phyloP scores from a whole-genome alignment of 2,113 vertebrate species.

The Glaucomys volans region DNA sequence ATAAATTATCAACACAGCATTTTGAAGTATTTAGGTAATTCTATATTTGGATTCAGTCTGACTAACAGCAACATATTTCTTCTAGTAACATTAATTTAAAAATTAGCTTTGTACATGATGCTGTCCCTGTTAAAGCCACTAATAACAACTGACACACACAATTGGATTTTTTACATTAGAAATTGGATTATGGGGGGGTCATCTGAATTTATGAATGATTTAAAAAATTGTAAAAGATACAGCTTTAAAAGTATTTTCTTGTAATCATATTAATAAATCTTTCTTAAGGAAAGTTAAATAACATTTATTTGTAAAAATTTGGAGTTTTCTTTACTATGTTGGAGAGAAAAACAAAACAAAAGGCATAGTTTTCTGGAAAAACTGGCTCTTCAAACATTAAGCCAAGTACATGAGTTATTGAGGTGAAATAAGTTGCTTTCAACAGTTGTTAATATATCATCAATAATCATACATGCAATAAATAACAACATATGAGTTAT shows the following conservation, averaged over 20 bases:
- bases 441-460: slow-evolving; percentile 92
- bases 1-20: slow-evolving; percentile 63
- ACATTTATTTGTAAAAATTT: neutral
- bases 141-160: neutral
- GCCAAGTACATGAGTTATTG: slow-evolving; percentile 86
- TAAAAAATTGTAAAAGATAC: neutral
- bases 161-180: neutral
- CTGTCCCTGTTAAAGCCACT: neutral
- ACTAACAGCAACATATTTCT: slow-evolving; percentile 53
- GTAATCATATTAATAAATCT: neutral
- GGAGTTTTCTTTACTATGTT: slow-evolving; percentile 34
- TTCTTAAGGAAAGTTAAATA: slow-evolving; percentile 7
- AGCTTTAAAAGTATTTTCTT: neutral
- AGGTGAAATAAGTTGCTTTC: slow-evolving; percentile 88
- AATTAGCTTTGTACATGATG: neutral
- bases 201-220: slow-evolving; percentile 44
- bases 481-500: slow-evolving; percentile 94
- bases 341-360: neutral
- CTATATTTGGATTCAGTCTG: slow-evolving; percentile 49
- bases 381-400: slow-evolving; percentile 79
- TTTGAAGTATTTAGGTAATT: slow-evolving; percentile 52
- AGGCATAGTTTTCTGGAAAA: slow-evolving; percentile 75
- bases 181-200: neutral
- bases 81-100: slow-evolving; percentile 45
- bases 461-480: slow-evolving; percentile 97